A percentile compares a stretch with the other conserved stretches of the same genome.
These are phyloP conservation scores for Euclidia mi DNA, from an alignment of 2,888 invertebrate species.

Conservation along the genomic window DNA sequence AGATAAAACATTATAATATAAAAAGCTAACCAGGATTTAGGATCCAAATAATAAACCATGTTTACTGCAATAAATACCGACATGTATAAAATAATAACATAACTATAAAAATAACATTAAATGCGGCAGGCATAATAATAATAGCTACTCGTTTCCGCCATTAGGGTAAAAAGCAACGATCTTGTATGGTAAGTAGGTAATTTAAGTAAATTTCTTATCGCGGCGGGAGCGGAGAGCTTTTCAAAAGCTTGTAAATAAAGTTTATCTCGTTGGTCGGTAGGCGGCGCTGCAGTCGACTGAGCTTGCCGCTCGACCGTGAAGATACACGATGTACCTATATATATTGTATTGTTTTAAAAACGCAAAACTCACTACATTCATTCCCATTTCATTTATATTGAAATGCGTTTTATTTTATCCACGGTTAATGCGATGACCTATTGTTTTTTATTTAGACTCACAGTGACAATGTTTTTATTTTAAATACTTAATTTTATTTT, in stretches of 20 bases:
- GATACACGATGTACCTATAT: conserved; percentile 33
- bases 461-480: too few species aligned
- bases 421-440: conserved; percentile 16
- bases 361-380: conserved; percentile 23
- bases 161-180: conserved; percentile 46
- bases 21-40: too few species aligned
- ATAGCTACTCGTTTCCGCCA: conserved; percentile 24
- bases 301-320: conserved; percentile 25
- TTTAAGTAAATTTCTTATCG: conserved; percentile 79
- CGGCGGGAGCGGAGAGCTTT: conserved; percentile 69
- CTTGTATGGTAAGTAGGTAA: conserved; percentile 64
- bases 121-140: conserved; percentile 2
- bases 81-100: not conserved
- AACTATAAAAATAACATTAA: not conserved
- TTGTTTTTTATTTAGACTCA: too few species aligned
- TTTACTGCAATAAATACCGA: too few species aligned
- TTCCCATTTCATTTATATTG: conserved; percentile 26
- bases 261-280: conserved; percentile 51
- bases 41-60: too few species aligned
- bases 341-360: conserved; percentile 41
- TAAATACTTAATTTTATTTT: too few species aligned
- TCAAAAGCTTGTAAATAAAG: conserved; percentile 73
- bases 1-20: too few species aligned
- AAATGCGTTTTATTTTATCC: conserved; percentile 12
- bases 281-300: conserved; percentile 21